Base-by-base conservation (phyloP, 2,797 vertebrate species). In the Sebastiscus albofasciatus region DNA sequence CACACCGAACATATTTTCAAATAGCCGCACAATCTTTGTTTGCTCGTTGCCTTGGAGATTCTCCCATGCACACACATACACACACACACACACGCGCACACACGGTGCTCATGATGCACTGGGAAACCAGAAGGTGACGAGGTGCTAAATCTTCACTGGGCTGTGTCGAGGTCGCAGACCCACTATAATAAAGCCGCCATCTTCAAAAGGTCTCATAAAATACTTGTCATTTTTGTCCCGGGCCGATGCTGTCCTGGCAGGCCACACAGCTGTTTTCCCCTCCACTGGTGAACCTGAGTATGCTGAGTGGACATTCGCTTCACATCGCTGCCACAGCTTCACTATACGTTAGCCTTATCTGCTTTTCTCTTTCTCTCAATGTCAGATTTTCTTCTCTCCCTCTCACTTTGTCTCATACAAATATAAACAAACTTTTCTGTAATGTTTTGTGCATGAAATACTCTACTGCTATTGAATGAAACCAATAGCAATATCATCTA, bases 201-300 rank as follows among this genome's bases (percentile, higher is more conserved):
- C 89, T 94, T 96, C 94, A 95, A 94, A 96, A 88, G 81, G 72
- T 71, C 82, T 88, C 89, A 94, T 93, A 87, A 95, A 94, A 95
- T 93, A 86, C 86, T 91, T 94, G 87, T 91, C 82, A 90, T 95
- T 94, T 93, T 92, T 94, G 84, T 86, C 86, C 77, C 4, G 61
- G 59, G 31, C 84, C 58, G 82, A 89, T 78, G 81, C 72, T 94
- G 90, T 91, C 90, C 81, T 81, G 87, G 91, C 93, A 94, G 87
- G 92, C 79, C 87, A 86, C 88, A 94, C 95, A 95, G 90, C 93
- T 95, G 94, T 94, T 95, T 90, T 85, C 68, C n/a, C 46, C 75
- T 72, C 73, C 68, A 49, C 72, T 71, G 64, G 62, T 75, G 72
- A 89, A 91, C 64, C 70, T 80, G 46, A 80, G 80, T 83, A 75